These are phyloP conservation scores for Molorchus minor DNA, from an alignment of 2,888 invertebrate genomes.

Conservation along the genomic window DNA sequence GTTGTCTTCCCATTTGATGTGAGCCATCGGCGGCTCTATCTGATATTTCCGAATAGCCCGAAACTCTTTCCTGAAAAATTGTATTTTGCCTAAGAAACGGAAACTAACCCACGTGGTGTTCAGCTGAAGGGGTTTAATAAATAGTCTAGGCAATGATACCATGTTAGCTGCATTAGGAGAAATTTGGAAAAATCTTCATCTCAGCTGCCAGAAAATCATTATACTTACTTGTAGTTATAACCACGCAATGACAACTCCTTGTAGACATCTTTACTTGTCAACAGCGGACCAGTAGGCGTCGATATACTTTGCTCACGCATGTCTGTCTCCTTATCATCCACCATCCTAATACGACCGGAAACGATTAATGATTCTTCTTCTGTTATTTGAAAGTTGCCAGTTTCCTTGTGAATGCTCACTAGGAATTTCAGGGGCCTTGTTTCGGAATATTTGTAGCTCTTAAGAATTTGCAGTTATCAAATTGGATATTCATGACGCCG, in stretches of 20 bases:
- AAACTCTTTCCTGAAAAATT: slow-evolving; percentile 51
- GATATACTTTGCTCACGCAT: too few species aligned
- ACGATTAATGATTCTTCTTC: slow-evolving; percentile 40
- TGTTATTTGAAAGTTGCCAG: slow-evolving; percentile 53
- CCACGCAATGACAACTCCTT: slow-evolving; percentile 75
- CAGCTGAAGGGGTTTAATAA: too few species aligned
- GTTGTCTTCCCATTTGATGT: slow-evolving; percentile 63
- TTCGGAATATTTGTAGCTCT: slow-evolving; percentile 66
- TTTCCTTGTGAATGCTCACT: slow-evolving; percentile 48
- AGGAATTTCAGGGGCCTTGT: slow-evolving; percentile 51
- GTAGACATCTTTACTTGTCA: slow-evolving; percentile 68
- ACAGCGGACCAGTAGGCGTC: background rate
- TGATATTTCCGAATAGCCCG: slow-evolving; percentile 46
- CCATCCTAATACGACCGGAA: slow-evolving; percentile 37
- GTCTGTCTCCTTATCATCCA: slow-evolving; percentile 58
- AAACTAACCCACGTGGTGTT: too few species aligned
- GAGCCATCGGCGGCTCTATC: too few species aligned
- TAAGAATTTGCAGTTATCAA: slow-evolving; percentile 4
- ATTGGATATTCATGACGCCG: background rate
- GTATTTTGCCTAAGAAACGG: too few species aligned
- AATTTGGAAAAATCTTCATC: too few species aligned
- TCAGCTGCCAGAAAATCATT: too few species aligned
- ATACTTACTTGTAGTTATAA: slow-evolving; percentile 69
- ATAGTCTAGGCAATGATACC: too few species aligned
- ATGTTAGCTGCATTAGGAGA: too few species aligned